Evolutionary conservation across 2,797 vertebrate genomes (phyloP).

Genomic region (Argentina silus): DNA sequence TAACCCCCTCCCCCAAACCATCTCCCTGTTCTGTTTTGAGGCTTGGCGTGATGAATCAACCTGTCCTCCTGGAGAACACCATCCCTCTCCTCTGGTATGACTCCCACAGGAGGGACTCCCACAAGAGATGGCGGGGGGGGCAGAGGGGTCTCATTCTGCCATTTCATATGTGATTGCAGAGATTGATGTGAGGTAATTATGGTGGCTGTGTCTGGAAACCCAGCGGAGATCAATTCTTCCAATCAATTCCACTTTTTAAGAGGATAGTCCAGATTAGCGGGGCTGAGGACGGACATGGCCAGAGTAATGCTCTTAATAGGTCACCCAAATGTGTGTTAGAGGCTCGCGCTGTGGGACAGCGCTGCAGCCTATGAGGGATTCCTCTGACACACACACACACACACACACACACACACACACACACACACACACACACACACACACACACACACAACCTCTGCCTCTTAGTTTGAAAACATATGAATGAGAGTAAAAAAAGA

Average conservation of each 20-base stretch:
- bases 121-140: constrained; percentile 24
- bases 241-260: constrained; percentile 82
- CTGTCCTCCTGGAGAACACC: background rate
- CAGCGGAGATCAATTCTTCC: constrained; percentile 79
- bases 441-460: constrained; percentile 17
- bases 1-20: background rate
- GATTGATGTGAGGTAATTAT: constrained; percentile 82
- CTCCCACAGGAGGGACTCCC: background rate
- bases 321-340: constrained; percentile 78
- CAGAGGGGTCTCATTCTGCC: constrained; percentile 55
- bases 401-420: constrained; percentile 17
- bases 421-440: constrained; percentile 19
- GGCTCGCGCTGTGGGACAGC: constrained; percentile 58
- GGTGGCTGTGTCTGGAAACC: constrained; percentile 70
- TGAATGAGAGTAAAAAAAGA: constrained; percentile 30
- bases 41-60: no score
- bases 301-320: constrained; percentile 79
- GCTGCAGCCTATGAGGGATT: constrained; percentile 51
- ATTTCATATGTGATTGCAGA: constrained; percentile 75
- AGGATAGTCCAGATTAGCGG: constrained; percentile 79
- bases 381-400: constrained; percentile 49
- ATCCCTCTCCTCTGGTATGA: background rate
- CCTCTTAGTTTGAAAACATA: constrained; percentile 39
- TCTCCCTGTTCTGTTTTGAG: no score
- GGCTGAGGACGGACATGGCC: constrained; percentile 66